Evolutionary conservation across 2,797 vertebrate species (phyloP), one percentile per base, ranked within the genome.

Genomic region (Microctenopoma lineatum): DNA sequence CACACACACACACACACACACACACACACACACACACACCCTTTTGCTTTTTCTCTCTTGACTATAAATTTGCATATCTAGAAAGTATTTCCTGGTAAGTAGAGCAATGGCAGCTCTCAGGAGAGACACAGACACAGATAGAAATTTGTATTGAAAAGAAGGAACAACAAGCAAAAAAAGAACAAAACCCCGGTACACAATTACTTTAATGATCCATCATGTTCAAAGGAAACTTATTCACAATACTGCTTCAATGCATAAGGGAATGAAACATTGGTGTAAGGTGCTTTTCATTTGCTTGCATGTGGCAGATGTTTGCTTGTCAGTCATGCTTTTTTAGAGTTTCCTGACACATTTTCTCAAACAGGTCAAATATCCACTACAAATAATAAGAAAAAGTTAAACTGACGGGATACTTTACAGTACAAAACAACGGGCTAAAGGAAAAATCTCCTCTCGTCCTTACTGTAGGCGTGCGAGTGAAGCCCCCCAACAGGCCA

Each of bases 61-160:
- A 85, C 84, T 81, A 42, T 5, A 68, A 10, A 92, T 93, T 90
- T 82, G 76, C 91, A 91, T 92, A 92, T 94, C 92, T 89, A 93
- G 92, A 93, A 93, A 91, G 91, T 89, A 88, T 90, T 93, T 94
- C 90, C 91, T 93, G 78, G 93, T 91, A 94, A 93, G 93, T 93
- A 85, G 93, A 93, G 92, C 92, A 91, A 87, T 84, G 77, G 87
- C 75, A 76, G 83, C 75, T 89, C 94, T 93, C 92, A 74, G 86
- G 93, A 94, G 94, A 92, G 84, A 65, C 78, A 59, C 78, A 89
- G 81, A 85, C 83, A 88, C 82, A 86, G 89, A 89, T 83, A 87
- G 78, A 90, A 84, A 89, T 89, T 85, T 92, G 86, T 90, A 90
- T 89, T 85, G 86, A 92, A 91, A 85, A 85, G 80, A 84, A 84